phyloP scores from a whole-genome alignment of 1,140 invertebrate species.

The Octopus sinensis region DNA sequence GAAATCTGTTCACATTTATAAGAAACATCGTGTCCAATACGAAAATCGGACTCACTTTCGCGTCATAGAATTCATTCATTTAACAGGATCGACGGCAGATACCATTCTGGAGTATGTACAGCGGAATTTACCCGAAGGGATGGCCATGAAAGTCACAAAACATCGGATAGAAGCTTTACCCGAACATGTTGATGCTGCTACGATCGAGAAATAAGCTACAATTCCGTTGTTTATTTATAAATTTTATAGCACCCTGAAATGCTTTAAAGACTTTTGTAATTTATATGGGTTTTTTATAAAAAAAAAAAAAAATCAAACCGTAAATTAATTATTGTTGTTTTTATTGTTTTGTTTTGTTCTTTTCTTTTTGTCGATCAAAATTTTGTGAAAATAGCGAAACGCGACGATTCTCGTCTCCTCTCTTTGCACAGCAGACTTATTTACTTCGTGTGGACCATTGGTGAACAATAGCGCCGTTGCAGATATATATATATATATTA shows the following conservation, averaged over 20 bases:
- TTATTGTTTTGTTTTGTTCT: not conserved
- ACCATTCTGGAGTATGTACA: conserved; percentile 96
- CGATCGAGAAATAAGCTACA: not conserved
- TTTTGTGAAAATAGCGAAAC: not conserved
- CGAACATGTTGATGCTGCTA: not conserved
- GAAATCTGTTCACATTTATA: conserved; percentile 85
- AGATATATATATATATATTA: not conserved
- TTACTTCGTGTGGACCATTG: too few relatives aligned
- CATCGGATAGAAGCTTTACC: not conserved
- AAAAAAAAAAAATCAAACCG: not conserved
- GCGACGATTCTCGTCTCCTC: too few relatives aligned
- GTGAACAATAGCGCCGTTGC: too few relatives aligned
- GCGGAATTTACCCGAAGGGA: conserved; percentile 94
- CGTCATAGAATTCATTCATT: conserved; percentile 69
- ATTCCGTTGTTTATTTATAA: not conserved
- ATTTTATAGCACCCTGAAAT: not conserved
- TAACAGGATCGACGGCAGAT: conserved; percentile 88
- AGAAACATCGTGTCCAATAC: conserved; percentile 94
- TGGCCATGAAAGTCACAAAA: conserved; percentile 89
- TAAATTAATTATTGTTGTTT: not conserved
- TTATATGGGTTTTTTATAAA: not conserved
- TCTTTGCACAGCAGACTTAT: too few relatives aligned
- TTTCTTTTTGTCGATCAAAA: not conserved
- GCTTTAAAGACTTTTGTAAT: not conserved
- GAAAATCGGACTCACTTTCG: conserved; percentile 90